phyloP scores from a whole-genome alignment of 2,888 invertebrate genomes.

The Mermis nigrescens region DNA sequence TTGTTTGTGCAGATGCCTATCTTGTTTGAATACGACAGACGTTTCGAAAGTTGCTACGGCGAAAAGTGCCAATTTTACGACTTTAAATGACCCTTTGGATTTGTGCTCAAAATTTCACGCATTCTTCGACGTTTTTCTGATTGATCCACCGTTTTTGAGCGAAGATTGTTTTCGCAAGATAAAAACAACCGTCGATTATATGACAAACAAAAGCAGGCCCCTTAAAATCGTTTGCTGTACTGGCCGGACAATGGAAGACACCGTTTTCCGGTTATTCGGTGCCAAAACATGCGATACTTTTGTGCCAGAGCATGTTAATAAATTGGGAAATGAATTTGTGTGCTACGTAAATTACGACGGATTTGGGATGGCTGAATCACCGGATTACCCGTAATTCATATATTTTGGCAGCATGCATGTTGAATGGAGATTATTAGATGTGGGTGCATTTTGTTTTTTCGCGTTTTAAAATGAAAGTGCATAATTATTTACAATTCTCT shows the following conservation, averaged over 20 bases:
- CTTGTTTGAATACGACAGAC: conserved; percentile 60
- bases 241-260: conserved; percentile 54
- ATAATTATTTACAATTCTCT: too few relatives aligned
- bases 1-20: too few relatives aligned
- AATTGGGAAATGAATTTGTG: conserved; percentile 74
- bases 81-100: conserved; percentile 54
- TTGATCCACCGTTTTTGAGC: conserved; percentile 83
- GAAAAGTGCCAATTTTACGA: conserved; percentile 66
- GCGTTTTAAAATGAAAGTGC: too few relatives aligned
- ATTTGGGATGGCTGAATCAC: too few relatives aligned
- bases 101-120: conserved; percentile 39
- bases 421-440: too few relatives aligned
- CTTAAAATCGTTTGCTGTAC: conserved; percentile 72
- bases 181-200: conserved; percentile 51
- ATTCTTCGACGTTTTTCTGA: conserved; percentile 57
- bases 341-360: conserved; percentile 73
- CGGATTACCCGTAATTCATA: too few relatives aligned
- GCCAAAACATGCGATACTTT: conserved; percentile 46
- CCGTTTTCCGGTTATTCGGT: conserved; percentile 46
- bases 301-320: conserved; percentile 61
- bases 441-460: too few relatives aligned
- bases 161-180: conserved; percentile 74
- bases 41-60: conserved; percentile 54
- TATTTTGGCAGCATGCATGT: too few relatives aligned
- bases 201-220: conserved; percentile 41